Evolutionary conservation across 2,113 vertebrate genomes (phyloP), one percentile per base, ranked within the genome.

Genomic region (Petaurus breviceps): DNA sequence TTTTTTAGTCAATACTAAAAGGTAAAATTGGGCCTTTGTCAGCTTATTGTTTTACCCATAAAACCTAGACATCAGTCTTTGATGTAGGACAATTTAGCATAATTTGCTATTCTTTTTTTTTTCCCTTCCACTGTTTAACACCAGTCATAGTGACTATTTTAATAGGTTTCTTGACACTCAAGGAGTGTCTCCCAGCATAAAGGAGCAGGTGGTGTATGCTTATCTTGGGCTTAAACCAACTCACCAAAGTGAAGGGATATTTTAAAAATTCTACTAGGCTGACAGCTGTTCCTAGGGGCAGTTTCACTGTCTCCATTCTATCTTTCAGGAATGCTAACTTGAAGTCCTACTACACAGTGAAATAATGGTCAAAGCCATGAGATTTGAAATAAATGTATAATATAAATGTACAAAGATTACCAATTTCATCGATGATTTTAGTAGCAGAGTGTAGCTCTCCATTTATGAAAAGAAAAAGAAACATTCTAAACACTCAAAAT

Each of bases 1-100:
- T 89, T 51, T 49, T 94, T n/a, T 92, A 90, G 91, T 92, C 91
- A 94, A 28, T 94, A 19, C 49, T 89, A 77, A 4, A 9, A 91
- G 53, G 50, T 46, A 92, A 95, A 94, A 53, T 47, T 93, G 31
- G 22, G 55, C 10, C 54, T 89, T 47, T 43, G 0, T 23, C 25
- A 11, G 0, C 22, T 43, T n/a, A 68, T 92, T 49, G 51, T 95
- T 43, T 95, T 90, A 50, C 51, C 51, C 68, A 37, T 28, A 91
- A 91, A 4, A 0, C 51, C 95, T 94, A 11, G 57, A 93, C 31
- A 90, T 90, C 12, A 90, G 6, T 0, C 49, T 95, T 95, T 14
- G 55, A 92, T 23, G 57, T 57, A 92, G 28, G 4, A 92, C 22
- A 19, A 84, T 92, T 53, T 25, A 52, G 11, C 57, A 46, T 68